Evolutionary conservation across 2,797 vertebrate species (phyloP), one percentile per base, ranked within the genome.

Genomic region (Lagorchestes hirsutus): DNA sequence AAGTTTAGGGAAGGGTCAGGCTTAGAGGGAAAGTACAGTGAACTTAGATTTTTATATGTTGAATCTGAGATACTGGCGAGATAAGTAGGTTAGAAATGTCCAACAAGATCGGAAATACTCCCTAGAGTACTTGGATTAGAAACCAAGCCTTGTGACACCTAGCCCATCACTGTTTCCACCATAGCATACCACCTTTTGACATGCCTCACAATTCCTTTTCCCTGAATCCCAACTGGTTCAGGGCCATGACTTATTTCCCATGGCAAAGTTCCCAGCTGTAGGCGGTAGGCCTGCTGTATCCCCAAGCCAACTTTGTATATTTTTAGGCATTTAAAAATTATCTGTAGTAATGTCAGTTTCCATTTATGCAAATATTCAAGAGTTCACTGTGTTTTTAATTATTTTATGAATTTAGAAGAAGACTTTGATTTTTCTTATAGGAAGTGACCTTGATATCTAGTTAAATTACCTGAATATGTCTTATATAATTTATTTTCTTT

Each of bases 341-440:
- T 95, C 96, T 97, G 92, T n/a, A 95, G 50, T 58, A 13, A 46
- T 96, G 96, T 97, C 92, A 95, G 9, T 87, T 95, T 94, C 59
- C 52, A 50, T 1, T 59, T 95, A 90, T 93, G 95, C 0, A 92
- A 93, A 90, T 95, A 93, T 16, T 28, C 12, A 55, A 34, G n/a
- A 74, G 52, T 28, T 40, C 8, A 67, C 9, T 67, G 93, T 92
- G 14, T 90, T 74, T 96, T 74, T 95, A 92, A 82, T 27, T 97
- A 93, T 54, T 62, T 92, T 67, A 90, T 96, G 95, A 93, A 95
- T 93, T 56, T 94, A 95, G 55, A 46, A 29, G 93, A 96, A 92
- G 95, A 93, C 2, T 96, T 97, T 87, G 90, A 14, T 1, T 97
- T n/a, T 93, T 98, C 95, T 96, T 93, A 55, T 55, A 92, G 95